Base-by-base conservation (phyloP, 2,888 invertebrate genomes). In the Eurytoma californica region DNA sequence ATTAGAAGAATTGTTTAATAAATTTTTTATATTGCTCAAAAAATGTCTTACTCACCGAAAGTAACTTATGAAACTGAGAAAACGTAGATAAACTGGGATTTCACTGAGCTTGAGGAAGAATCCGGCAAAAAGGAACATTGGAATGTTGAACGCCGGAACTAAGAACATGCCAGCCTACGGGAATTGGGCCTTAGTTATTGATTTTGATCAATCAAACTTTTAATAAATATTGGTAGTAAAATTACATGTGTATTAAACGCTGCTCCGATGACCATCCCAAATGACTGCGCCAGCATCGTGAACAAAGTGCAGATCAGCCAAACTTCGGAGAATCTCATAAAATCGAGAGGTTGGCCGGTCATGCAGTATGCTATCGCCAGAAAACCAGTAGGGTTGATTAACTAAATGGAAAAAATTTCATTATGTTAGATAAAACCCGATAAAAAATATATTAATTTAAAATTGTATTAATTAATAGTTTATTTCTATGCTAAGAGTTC, bases 71-170 rank as follows among this genome's bases (percentile, higher is more conserved):
- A 92, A 91, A 9, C 95, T 93, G 13, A 96, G 88, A 77, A 95
- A 94, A 47, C 92, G 93, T 65, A 96, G 91, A 85, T 94, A 95
- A 2, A 88, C 84, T 0, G 95, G 94, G 85, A 96, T 93, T 83
- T 96, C 95, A 55, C 92, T 91, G 87, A 95, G 93, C 69, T 94
- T 94, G 68, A 96, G 93, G 89, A 96, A 96, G 90, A 96, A 96
- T 68, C 96, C 96, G 2, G 95, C 95, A 90, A 96, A 96, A 85
- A 96, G 92, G 84, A 96, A 90, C 91, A 97, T 94, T 9, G 96
- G 96, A 83, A 96, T 96, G 82, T 94, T 93, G 68, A 94, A 91
- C 1, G 95, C 94, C 14, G 96, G 96, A 72, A 96, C 95, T 82
- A 95, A 90, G 90, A 96, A 97, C 47, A 95, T 92, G 13, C 95